Conservation (phyloP, 1,140 invertebrate genomes). For the Doryteuthis pealeii region DNA sequence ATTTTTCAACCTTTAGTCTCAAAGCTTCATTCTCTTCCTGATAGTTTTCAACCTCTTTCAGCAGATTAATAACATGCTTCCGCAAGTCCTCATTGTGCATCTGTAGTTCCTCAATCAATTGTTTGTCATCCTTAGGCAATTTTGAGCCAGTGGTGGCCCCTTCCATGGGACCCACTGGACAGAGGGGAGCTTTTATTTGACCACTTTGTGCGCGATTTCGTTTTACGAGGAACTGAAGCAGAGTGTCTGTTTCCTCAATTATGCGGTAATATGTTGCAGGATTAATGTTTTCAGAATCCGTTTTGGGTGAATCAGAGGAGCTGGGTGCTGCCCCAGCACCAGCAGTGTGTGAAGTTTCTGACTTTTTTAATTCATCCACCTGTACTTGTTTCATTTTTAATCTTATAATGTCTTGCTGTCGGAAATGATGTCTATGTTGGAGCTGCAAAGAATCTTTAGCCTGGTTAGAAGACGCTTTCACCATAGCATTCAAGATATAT, state of each 20-base stretch:
- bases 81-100: slow-evolving; percentile 32
- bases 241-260: slow-evolving; percentile 35
- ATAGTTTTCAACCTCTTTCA: slow-evolving; percentile 30
- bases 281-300: background rate
- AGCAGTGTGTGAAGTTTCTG: background rate
- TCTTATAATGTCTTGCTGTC: slow-evolving; percentile 19
- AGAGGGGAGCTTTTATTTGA: slow-evolving; percentile 9
- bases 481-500: slow-evolving; percentile 36
- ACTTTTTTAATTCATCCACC: slow-evolving; percentile 16
- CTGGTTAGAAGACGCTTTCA: slow-evolving; percentile 21
- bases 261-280: slow-evolving; percentile 30
- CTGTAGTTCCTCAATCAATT: slow-evolving; percentile 31
- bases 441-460: slow-evolving; percentile 36
- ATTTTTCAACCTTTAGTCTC: background rate
- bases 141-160: slow-evolving; percentile 9
- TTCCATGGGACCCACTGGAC: slow-evolving; percentile 19
- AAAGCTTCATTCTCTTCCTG: slow-evolving; percentile 1
- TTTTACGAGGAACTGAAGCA: slow-evolving; percentile 28
- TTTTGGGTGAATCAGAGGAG: background rate
- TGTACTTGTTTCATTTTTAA: slow-evolving; percentile 7
- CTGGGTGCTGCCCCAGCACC: background rate
- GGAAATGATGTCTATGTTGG: slow-evolving; percentile 38
- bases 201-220: slow-evolving; percentile 18
- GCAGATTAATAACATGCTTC: slow-evolving; percentile 29
- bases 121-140: slow-evolving; percentile 29